Conservation (phyloP, 2,888 invertebrate genomes). For the Marronus borbonicus region DNA sequence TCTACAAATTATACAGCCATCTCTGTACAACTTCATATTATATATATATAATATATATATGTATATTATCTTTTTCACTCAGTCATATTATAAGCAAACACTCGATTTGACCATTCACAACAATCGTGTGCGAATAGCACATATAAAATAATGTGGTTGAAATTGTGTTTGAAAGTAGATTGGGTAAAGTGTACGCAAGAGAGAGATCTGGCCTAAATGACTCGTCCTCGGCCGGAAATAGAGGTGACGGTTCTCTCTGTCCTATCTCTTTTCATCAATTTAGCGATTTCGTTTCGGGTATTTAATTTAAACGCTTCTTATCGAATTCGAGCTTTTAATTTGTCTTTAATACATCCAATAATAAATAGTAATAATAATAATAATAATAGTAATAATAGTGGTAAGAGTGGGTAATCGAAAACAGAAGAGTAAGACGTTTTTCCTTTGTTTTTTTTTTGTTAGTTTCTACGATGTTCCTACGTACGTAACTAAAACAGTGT, state of each 20-base stretch:
- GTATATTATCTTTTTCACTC: constrained; percentile 51
- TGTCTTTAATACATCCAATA: constrained; percentile 5
- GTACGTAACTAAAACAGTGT: background rate
- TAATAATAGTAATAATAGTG: too few species aligned
- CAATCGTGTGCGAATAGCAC: constrained; percentile 61
- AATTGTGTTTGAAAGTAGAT: constrained; percentile 63
- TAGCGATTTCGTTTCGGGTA: constrained; percentile 2
- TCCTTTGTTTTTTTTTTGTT: background rate
- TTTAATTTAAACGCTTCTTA: background rate
- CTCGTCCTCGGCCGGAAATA: background rate
- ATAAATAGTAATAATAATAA: too few species aligned
- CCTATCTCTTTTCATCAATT: background rate
- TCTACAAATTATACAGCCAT: constrained; percentile 65
- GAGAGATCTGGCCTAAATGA: too few species aligned
- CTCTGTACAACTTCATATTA: constrained; percentile 61
- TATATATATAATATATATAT: constrained; percentile 52
- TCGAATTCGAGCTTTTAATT: constrained; percentile 8
- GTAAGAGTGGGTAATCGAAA: background rate
- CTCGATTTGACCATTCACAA: constrained; percentile 54
- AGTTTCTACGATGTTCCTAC: constrained; percentile 12
- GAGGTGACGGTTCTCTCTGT: constrained; percentile 1
- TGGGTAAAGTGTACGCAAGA: constrained; percentile 49
- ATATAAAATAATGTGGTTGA: constrained; percentile 64
- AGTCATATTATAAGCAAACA: constrained; percentile 54
- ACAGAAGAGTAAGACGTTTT: constrained; percentile 26